Conservation (phyloP, 2,113 vertebrate species). For the Myxocyprinus asiaticus region DNA sequence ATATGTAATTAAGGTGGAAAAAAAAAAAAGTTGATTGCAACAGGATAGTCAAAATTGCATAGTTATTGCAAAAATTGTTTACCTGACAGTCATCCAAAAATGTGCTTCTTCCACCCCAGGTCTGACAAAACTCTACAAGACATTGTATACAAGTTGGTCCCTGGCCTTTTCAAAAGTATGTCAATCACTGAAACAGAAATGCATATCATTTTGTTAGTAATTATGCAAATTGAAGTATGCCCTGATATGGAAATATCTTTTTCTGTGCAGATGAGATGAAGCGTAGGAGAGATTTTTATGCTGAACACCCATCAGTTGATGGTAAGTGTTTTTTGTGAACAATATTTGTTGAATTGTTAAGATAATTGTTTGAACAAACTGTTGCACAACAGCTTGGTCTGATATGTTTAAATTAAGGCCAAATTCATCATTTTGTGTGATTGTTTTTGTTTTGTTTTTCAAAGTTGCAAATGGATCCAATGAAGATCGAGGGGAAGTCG, state of each 20-base stretch:
- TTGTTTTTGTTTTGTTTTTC: conserved; percentile 35
- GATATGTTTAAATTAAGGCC: not conserved
- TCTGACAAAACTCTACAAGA: conserved; percentile 99
- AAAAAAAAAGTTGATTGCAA: not conserved
- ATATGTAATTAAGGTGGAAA: not conserved
- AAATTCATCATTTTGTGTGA: not conserved
- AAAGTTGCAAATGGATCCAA: conserved; percentile 94
- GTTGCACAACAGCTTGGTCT: not conserved
- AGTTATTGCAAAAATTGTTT: too few relatives aligned
- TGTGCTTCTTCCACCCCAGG: conserved; percentile 64
- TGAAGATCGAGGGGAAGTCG: conserved; percentile 97
- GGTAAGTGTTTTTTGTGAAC: conserved; percentile 70
- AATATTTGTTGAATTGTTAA: not conserved
- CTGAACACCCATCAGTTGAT: conserved; percentile 93
- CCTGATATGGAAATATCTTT: conserved; percentile 7
- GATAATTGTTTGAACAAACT: not conserved
- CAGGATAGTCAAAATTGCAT: not conserved
- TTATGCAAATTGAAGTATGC: not conserved
- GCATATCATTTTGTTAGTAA: not conserved
- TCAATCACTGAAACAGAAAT: not conserved
- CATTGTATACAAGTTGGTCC: conserved; percentile 98
- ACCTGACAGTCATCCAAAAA: not conserved
- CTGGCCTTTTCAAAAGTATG: conserved; percentile 99
- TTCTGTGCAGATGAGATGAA: conserved; percentile 96
- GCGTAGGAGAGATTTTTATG: conserved; percentile 97